Conservation (phyloP, 2,888 invertebrate species). For the Macropis europaea region DNA sequence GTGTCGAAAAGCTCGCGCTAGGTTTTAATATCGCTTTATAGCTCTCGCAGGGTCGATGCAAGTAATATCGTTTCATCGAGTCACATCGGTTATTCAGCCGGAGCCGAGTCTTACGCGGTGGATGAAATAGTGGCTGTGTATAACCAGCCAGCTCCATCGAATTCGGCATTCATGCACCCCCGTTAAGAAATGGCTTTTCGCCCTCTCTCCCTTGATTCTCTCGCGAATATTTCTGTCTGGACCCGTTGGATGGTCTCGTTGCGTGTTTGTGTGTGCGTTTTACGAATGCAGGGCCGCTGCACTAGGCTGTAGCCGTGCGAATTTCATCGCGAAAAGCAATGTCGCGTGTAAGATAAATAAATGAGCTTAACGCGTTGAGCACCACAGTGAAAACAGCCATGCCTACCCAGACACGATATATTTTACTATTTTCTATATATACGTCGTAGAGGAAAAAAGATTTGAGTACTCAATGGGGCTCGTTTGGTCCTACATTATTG, state of each 20-base stretch:
- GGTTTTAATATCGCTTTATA: constrained; percentile 9
- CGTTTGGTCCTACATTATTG: too few relatives aligned
- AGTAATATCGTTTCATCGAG: constrained; percentile 26
- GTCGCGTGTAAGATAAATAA: constrained; percentile 48
- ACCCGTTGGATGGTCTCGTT: background rate
- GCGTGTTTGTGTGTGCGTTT: background rate
- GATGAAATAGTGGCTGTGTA: constrained; percentile 19
- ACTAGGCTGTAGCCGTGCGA: constrained; percentile 9
- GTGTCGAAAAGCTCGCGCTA: constrained; percentile 24
- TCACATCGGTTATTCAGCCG: constrained; percentile 47
- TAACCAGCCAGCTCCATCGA: constrained; percentile 12
- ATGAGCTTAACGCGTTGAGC: too few relatives aligned
- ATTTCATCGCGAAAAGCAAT: constrained; percentile 45
- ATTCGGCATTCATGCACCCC: constrained; percentile 29
- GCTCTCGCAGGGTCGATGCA: background rate
- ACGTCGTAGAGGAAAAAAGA: too few relatives aligned
- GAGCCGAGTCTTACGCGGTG: constrained; percentile 16
- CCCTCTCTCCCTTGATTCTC: background rate
- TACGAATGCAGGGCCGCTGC: background rate
- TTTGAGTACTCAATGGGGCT: too few relatives aligned
- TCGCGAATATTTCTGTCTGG: constrained; percentile 5
- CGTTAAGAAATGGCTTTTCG: background rate
- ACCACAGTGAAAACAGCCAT: too few relatives aligned
- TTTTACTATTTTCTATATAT: too few relatives aligned
- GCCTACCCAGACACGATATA: too few relatives aligned